Percentiles rank a stretch among this genome's conserved stretches.
Conservation (phyloP, 2,113 vertebrate species). For the Taxidea taxus region DNA sequence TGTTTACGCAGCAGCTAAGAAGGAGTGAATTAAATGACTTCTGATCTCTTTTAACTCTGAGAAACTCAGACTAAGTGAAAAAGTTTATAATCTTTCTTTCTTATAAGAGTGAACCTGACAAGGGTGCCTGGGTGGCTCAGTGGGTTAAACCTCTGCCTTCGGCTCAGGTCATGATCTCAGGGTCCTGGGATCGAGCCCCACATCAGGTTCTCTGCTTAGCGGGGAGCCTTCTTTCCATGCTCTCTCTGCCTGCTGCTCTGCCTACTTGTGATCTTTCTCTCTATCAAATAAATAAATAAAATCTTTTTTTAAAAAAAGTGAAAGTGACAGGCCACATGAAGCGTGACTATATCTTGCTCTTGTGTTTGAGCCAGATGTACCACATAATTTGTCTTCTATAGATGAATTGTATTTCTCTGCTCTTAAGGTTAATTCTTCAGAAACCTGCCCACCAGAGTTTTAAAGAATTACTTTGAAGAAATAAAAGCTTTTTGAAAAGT, state of each 20-base stretch:
- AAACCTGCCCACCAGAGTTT: neutral
- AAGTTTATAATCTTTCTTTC: neutral
- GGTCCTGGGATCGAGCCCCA: no score
- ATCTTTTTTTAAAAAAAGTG: neutral
- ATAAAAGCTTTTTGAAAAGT: constrained; percentile 1
- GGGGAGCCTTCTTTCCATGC: no score
- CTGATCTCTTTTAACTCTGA: constrained; percentile 18
- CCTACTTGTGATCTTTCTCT: no score
- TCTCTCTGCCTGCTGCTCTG: no score
- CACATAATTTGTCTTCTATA: neutral
- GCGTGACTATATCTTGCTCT: neutral
- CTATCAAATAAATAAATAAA: no score
- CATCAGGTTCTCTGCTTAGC: no score
- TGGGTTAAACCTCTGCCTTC: no score
- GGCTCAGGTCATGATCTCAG: no score
- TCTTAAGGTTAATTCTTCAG: neutral
- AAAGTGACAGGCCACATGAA: neutral
- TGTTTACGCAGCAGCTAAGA: neutral
- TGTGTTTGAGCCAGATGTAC: neutral
- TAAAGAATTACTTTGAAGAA: neutral
- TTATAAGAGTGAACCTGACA: neutral
- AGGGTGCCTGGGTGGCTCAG: no score
- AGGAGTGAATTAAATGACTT: constrained; percentile 4
- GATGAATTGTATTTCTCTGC: neutral
- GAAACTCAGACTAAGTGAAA: neutral